Percentiles rank a stretch among this genome's conserved stretches.
Conservation (phyloP, 35 echinoderm and acorn worm genomes). For the Heliocidaris tuberculata region DNA sequence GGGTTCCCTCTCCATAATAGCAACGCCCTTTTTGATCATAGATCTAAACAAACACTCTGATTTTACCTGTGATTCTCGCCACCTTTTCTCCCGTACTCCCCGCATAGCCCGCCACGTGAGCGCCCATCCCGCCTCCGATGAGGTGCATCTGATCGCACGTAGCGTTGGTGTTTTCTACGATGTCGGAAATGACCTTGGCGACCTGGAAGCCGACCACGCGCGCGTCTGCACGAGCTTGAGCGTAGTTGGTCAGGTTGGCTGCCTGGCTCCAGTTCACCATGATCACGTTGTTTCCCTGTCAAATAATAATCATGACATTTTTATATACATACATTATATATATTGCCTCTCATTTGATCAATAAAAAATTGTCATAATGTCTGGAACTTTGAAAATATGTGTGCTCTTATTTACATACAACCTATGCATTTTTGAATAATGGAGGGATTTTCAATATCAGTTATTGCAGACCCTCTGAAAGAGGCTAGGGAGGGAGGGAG, state of each 20-base stretch:
- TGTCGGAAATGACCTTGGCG: not conserved
- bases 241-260: conserved; percentile 14
- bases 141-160: not conserved
- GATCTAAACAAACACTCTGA: not conserved
- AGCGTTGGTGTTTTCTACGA: not conserved
- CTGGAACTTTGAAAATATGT: no score
- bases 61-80: not conserved
- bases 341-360: no score
- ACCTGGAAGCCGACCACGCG: conserved; percentile 25
- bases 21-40: no score
- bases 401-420: no score
- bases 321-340: no score
- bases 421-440: no score
- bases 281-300: not conserved
- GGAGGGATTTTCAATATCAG: no score
- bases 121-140: conserved; percentile 9
- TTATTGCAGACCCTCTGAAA: no score
- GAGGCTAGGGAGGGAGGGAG: no score
- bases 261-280: not conserved
- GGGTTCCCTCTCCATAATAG: no score
- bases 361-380: no score
- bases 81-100: not conserved
- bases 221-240: conserved; percentile 22
- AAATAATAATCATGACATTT: no score
- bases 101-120: conserved; percentile 1